These are phyloP conservation scores for Deroptyus accipitrinus DNA, from an alignment of 2,113 vertebrate species.

Conservation along the genomic window DNA sequence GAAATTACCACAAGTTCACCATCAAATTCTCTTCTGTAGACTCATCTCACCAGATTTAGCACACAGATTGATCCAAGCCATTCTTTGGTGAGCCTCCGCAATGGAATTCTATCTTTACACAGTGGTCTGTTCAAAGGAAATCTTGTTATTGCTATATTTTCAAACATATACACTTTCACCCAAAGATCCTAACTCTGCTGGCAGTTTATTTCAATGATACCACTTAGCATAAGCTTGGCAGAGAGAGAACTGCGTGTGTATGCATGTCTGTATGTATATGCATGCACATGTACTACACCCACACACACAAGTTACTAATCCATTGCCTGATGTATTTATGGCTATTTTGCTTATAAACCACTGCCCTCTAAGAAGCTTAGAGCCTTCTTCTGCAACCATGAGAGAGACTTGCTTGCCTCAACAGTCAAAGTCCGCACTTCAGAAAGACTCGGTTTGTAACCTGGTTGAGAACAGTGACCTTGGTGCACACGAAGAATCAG, in stretches of 20 bases:
- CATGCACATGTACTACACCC: slow-evolving; percentile 43
- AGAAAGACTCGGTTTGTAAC: not conserved
- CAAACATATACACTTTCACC: slow-evolving; percentile 51
- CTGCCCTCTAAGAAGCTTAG: slow-evolving; percentile 37
- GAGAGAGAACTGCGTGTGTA: not conserved
- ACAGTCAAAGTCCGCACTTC: not conserved
- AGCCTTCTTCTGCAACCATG: not conserved
- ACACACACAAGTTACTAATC: slow-evolving; percentile 41
- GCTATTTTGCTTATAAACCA: slow-evolving; percentile 48
- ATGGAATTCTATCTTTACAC: not conserved
- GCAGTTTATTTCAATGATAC: slow-evolving; percentile 43
- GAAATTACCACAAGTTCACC: not conserved
- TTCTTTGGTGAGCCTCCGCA: not conserved
- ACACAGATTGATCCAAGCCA: not conserved
- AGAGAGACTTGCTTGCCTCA: not conserved
- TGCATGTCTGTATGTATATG: slow-evolving; percentile 45
- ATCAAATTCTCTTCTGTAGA: not conserved
- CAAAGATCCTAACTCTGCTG: slow-evolving; percentile 58
- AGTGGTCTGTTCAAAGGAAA: slow-evolving; percentile 1
- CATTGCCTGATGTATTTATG: slow-evolving; percentile 53
- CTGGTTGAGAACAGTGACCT: not conserved
- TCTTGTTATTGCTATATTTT: slow-evolving; percentile 5
- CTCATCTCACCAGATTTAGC: not conserved
- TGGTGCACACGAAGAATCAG: not conserved
- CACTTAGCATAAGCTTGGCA: slow-evolving; percentile 52